Evolutionary conservation across 64 coral and sea anemone species (phyloP), one percentile per base, ranked within the genome.

Genomic region (Pocillopora damicornis): DNA sequence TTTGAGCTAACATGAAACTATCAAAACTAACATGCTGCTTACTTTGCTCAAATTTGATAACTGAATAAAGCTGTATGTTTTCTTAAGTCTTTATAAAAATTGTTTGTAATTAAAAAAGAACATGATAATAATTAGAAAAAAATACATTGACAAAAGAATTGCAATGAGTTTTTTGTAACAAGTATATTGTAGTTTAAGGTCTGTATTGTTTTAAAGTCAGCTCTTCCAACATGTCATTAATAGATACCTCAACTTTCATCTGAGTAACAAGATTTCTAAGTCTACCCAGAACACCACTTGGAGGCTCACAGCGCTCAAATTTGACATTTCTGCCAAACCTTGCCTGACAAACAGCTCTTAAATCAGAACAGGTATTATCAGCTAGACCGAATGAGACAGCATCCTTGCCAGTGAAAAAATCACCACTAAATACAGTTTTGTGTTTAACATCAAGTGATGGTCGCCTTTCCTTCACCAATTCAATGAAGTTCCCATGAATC

Each of bases 321-420:
- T 87, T 92, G 75, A 97, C 91, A 90, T 93, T 91, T 90, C 93
- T 88, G 15, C 94, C 94, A 88, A 77, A 97, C 75, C 92, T 90
- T 15, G 90, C 62, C 35, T 63, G 74, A 18, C 91, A 81, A 59
- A 97, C 69, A 58, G 77, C 84, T 75, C 87, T 90, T 20, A 93
- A 73, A 59, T 97, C 94, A 75, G 91, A 63, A 35, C 74, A 75
- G 78, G 90, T 81, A 20, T 83, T 88, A 97, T 97, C 94, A 69
- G 91, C 94, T 71, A 97, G 71, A 3, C 94, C 94, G 61, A 97
- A 86, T 16, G 87, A 58, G 1, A 97, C 91, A 22, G 94, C 88
- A 69, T 93, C 82, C 58, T 58, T 59, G 15, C 94, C 94, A 64
- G 58, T 35, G 81, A 97, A 97, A 34, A 93, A 59, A 36, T 97